Evolutionary conservation across 2,888 invertebrate species (phyloP).

Genomic region (Eupithecia tripunctaria): DNA sequence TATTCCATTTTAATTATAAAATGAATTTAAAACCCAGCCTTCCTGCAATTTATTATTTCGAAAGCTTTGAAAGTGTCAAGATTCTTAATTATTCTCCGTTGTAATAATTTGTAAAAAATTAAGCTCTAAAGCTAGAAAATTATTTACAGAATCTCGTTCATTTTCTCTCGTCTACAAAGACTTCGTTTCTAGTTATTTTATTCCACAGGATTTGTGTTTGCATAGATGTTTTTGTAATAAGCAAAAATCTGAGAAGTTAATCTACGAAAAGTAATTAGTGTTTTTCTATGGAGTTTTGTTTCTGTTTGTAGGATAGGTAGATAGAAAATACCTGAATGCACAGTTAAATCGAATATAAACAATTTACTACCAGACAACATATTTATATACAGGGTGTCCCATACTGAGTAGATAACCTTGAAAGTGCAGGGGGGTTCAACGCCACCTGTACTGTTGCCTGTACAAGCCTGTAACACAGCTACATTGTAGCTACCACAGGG

Average conservation of each 20-base stretch:
- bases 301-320: background rate
- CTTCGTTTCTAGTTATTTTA: background rate
- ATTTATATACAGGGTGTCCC: no score
- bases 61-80: slow-evolving; percentile 1
- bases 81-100: slow-evolving; percentile 8
- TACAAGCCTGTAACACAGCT: no score
- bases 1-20: no score
- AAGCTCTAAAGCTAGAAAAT: background rate
- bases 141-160: background rate
- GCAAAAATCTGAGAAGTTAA: background rate
- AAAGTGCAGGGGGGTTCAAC: no score
- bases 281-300: background rate
- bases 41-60: background rate
- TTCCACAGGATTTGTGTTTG: background rate
- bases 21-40: background rate
- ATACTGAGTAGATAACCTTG: no score
- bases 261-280: background rate
- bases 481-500: no score
- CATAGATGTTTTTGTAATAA: background rate
- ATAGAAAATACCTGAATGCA: background rate
- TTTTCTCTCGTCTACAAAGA: slow-evolving; percentile 1
- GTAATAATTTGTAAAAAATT: slow-evolving; percentile 6
- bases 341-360: no score
- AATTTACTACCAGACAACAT: no score
- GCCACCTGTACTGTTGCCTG: no score